Conservation (phyloP, 2,888 invertebrate genomes). For the Morpho helenor region DNA sequence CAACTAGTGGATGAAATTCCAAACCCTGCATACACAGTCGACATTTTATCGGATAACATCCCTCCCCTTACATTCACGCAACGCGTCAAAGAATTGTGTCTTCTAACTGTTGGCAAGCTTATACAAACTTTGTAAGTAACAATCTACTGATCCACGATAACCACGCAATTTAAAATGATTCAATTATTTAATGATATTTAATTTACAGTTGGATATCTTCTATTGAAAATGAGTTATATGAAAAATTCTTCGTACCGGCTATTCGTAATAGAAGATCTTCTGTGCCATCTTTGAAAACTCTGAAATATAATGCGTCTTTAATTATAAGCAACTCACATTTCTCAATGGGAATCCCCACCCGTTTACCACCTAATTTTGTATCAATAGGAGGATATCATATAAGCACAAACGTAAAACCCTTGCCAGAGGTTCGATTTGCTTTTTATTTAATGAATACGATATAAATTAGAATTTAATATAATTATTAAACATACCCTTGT, state of each 20-base stretch:
- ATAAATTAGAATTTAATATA: too few relatives aligned
- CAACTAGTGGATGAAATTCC: slow-evolving; percentile 42
- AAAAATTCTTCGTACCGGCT: slow-evolving; percentile 9
- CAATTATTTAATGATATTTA: not conserved
- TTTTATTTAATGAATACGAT: too few relatives aligned
- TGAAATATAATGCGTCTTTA: slow-evolving; percentile 33
- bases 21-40: slow-evolving; percentile 46
- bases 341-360: slow-evolving; percentile 34
- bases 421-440: slow-evolving; percentile 39
- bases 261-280: slow-evolving; percentile 6
- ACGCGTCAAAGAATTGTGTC: slow-evolving; percentile 37
- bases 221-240: slow-evolving; percentile 21
- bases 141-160: not conserved
- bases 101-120: slow-evolving; percentile 8
- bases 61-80: slow-evolving; percentile 45
- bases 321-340: slow-evolving; percentile 33
- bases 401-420: slow-evolving; percentile 36
- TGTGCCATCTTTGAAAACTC: slow-evolving; percentile 6
- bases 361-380: slow-evolving; percentile 47
- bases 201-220: slow-evolving; percentile 25
- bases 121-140: slow-evolving; percentile 21
- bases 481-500: too few relatives aligned
- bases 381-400: slow-evolving; percentile 52
- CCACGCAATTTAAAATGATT: not conserved
- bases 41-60: slow-evolving; percentile 28